Conservation (phyloP, 2,113 vertebrate species). For the Xerus inauris region DNA sequence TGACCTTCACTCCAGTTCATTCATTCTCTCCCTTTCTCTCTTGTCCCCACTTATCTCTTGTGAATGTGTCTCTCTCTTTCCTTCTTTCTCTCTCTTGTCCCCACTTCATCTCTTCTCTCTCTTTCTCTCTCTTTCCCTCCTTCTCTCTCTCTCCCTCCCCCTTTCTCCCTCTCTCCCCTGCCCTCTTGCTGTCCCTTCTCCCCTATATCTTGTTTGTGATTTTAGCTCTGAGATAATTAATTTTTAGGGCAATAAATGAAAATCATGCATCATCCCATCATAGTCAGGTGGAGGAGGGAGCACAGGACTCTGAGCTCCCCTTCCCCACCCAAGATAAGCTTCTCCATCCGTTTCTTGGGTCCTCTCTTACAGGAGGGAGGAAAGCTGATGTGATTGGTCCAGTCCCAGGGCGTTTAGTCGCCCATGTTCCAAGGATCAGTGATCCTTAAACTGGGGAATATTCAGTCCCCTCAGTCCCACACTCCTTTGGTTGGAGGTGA, state of each 20-base stretch:
- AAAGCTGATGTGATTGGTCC: background rate
- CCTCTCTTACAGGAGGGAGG: background rate
- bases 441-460: background rate
- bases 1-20: too few species aligned
- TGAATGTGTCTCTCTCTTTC: too few species aligned
- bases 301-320: too few species aligned
- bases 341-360: background rate
- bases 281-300: background rate
- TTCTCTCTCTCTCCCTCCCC: background rate
- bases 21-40: too few species aligned
- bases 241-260: conserved; percentile 3
- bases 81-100: too few species aligned
- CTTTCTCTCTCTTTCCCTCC: too few species aligned
- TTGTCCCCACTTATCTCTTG: too few species aligned
- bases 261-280: background rate
- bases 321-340: background rate
- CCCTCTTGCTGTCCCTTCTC: too few species aligned
- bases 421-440: background rate
- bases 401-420: background rate
- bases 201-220: background rate
- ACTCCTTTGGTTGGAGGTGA: background rate
- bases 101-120: too few species aligned
- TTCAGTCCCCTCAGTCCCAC: background rate
- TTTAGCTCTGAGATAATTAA: background rate
- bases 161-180: too few species aligned